phyloP scores from a whole-genome alignment of 2,113 vertebrate species.

The Eclectus roratus region DNA sequence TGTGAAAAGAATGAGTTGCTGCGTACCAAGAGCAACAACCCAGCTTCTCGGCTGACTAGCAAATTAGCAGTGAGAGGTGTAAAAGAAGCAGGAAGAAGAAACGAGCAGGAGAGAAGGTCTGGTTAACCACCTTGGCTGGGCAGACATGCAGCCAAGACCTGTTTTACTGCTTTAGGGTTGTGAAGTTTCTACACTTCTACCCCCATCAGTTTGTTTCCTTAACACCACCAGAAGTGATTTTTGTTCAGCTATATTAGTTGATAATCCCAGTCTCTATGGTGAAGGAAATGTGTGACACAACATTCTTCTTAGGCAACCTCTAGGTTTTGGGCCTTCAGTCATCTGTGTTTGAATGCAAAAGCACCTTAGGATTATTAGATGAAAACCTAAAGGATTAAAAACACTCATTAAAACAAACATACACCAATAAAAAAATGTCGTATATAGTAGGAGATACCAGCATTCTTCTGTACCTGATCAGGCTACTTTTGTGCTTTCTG shows the following conservation, averaged over 20 bases:
- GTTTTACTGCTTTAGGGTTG: neutral
- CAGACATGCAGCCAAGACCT: rapidly evolving
- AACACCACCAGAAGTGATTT: neutral
- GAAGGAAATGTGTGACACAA: neutral
- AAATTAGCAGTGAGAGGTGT: neutral
- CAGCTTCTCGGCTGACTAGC: neutral
- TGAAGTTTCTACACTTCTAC: neutral
- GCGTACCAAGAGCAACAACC: neutral
- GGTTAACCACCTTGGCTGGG: neutral
- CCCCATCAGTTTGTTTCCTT: neutral
- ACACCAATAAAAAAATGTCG: neutral
- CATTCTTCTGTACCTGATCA: neutral
- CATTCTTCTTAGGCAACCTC: neutral
- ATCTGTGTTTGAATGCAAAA: neutral
- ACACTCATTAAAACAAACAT: neutral
- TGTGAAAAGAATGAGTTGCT: neutral
- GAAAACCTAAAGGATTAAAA: neutral
- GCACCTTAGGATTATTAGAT: neutral
- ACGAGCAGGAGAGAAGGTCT: neutral
- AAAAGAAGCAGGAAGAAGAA: neutral
- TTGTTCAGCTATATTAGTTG: neutral
- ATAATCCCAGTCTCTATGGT: neutral
- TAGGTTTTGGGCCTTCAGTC: neutral
- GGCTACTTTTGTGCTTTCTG: neutral
- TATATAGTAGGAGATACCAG: neutral